Percentiles rank a stretch among this genome's conserved stretches.
These are phyloP conservation scores for Fregetta grallaria DNA, from an alignment of 2,113 vertebrate species.

Conservation along the genomic window DNA sequence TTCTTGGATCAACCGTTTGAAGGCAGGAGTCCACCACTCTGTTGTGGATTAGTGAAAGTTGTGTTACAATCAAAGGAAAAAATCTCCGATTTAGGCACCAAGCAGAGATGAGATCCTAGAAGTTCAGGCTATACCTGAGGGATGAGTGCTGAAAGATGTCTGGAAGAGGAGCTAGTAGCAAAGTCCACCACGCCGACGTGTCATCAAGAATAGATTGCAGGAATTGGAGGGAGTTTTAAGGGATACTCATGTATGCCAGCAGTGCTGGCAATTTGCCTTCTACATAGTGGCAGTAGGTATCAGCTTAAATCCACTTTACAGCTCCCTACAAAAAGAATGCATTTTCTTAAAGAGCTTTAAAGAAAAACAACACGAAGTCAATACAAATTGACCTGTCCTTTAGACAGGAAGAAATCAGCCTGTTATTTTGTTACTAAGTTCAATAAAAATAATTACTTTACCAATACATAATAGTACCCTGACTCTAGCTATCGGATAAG, in stretches of 20 bases:
- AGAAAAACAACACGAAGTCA: background rate
- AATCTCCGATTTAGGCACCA: background rate
- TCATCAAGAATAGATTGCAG: background rate
- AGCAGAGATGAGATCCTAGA: background rate
- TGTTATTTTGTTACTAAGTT: background rate
- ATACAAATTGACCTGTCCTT: background rate
- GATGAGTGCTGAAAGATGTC: background rate
- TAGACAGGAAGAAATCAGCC: background rate
- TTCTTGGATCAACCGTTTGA: accelerated
- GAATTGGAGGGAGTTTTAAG: background rate
- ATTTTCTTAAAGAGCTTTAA: background rate
- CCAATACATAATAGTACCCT: background rate
- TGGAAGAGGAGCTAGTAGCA: background rate
- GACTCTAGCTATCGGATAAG: background rate
- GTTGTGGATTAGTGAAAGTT: background rate
- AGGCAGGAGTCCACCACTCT: background rate
- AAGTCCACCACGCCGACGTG: accelerated
- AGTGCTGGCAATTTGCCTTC: background rate
- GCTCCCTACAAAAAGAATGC: background rate
- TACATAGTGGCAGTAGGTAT: background rate
- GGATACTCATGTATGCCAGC: background rate
- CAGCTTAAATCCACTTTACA: background rate
- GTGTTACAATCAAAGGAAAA: background rate
- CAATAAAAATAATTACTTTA: conserved; percentile 18
- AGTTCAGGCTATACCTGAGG: background rate